Base-by-base conservation (phyloP, 1,140 invertebrate species). In the Zaprionus vittiger region DNA sequence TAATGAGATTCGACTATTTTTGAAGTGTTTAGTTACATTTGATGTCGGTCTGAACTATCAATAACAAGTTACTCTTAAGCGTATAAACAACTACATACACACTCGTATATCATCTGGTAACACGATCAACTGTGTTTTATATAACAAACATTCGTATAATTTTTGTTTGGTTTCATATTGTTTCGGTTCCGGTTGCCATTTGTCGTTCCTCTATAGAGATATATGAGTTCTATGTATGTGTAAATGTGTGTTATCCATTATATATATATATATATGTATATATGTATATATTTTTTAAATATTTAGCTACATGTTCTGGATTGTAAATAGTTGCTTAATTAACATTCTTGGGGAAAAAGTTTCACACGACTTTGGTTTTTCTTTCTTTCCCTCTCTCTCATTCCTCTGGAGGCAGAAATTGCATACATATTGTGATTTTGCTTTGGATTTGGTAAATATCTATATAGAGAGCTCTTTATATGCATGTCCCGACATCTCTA, bases 241-340 rank as follows among this genome's bases (percentile, higher is more conserved):
- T 47, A 47, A 47, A 47, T 47, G 41, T 47, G n/a, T 47, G n/a
- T 47, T 47, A 47, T 20, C 38, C n/a, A 17, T 73, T 83, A 49
- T 76, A 65, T 79, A 78, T 61, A 75, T 80, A 26, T 26, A 26
- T 26, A 26, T 26, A 22, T 20, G n/a, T n/a, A 56, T 73, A 59
- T 56, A 55, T 76, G n/a, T 64, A 59, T 77, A 67, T 71, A 28
- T 80, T 59, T 87, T 81, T 83, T 82, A 81, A 84, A 89, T 87
- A 83, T 87, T 87, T 87, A 89, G 84, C 84, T 87, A 87, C 84
- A 68, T 81, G 74, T 77, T 83, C 71, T 81, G 80, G 67, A 57
- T 87, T 87, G 84, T 87, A 87, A 87, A 87, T 87, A 87, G 83
- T 89, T 73, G 38, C 86, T 89, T 89, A 87, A 89, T 82, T 86